A percentile compares a stretch with the other conserved stretches of the same genome.
Conservation (phyloP, 2,797 vertebrate genomes). For the Macrochelys suwanniensis region DNA sequence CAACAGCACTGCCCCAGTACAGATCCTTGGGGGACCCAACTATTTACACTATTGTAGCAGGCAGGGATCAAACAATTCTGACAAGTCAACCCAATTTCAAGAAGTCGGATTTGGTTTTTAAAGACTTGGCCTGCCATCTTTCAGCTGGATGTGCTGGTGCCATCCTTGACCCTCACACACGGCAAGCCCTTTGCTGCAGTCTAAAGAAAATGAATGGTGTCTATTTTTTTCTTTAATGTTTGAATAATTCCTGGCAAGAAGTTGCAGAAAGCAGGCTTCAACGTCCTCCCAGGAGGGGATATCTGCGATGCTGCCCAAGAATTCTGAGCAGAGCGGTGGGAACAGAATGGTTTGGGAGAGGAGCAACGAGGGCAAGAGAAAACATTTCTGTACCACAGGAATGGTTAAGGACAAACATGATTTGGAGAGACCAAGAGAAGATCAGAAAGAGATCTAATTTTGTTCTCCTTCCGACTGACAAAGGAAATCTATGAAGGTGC, state of each 20-base stretch:
- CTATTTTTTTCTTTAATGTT: background rate
- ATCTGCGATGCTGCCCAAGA: background rate
- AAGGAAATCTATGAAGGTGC: background rate
- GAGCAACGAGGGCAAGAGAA: background rate
- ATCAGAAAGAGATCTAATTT: background rate
- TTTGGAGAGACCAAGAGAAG: background rate
- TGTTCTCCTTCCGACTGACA: background rate
- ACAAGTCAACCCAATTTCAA: background rate
- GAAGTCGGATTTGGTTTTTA: background rate
- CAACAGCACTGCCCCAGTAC: too few relatives aligned
- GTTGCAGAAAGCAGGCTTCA: background rate
- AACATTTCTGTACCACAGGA: background rate
- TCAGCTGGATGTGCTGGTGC: accelerated
- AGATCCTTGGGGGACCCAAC: background rate
- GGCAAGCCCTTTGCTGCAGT: background rate
- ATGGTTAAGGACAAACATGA: background rate
- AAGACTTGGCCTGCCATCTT: background rate
- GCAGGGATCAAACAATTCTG: background rate
- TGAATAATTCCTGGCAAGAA: background rate
- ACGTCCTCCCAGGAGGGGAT: background rate
- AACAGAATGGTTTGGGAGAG: background rate
- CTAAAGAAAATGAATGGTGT: background rate
- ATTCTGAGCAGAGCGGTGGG: background rate
- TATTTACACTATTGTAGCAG: background rate
- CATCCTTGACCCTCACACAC: background rate